Evolutionary conservation across 2,113 vertebrate species (phyloP).

Genomic region (human (Homo sapiens)): DNA sequence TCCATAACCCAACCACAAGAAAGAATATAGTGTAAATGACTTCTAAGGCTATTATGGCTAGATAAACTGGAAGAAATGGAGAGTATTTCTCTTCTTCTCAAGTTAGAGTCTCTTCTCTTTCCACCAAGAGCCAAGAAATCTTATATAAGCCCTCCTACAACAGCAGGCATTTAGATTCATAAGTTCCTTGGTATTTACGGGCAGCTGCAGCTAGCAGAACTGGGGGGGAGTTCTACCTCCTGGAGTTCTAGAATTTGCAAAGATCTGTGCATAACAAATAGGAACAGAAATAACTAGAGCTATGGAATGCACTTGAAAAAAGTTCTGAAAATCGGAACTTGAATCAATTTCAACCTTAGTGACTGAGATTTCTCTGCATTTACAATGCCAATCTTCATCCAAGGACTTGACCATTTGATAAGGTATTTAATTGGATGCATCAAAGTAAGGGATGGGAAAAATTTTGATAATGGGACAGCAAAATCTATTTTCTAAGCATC

Average conservation of each 20-base stretch:
- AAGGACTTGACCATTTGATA: background rate
- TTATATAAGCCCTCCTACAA: constrained; percentile 75
- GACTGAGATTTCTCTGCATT: background rate
- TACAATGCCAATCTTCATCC: background rate
- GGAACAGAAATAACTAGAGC: constrained; percentile 69
- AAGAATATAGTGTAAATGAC: background rate
- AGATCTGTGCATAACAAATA: constrained; percentile 74
- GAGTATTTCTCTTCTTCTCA: background rate
- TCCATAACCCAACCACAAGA: background rate
- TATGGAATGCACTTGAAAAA: constrained; percentile 55
- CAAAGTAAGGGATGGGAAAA: background rate
- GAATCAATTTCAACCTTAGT: background rate
- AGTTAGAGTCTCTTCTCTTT: constrained; percentile 55
- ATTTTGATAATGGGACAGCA: background rate
- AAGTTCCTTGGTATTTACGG: constrained; percentile 66
- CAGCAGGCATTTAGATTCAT: constrained; percentile 66
- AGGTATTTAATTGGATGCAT: background rate
- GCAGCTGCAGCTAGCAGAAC: constrained; percentile 73
- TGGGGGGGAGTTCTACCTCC: constrained; percentile 68
- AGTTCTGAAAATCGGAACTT: constrained; percentile 22
- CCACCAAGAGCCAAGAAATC: constrained; percentile 51
- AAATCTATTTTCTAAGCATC: background rate
- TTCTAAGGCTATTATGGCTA: constrained; percentile 1
- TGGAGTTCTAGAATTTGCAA: constrained; percentile 71
- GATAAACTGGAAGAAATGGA: background rate